Conservation (phyloP, 2,113 vertebrate species). For the Salminus brasiliensis region DNA sequence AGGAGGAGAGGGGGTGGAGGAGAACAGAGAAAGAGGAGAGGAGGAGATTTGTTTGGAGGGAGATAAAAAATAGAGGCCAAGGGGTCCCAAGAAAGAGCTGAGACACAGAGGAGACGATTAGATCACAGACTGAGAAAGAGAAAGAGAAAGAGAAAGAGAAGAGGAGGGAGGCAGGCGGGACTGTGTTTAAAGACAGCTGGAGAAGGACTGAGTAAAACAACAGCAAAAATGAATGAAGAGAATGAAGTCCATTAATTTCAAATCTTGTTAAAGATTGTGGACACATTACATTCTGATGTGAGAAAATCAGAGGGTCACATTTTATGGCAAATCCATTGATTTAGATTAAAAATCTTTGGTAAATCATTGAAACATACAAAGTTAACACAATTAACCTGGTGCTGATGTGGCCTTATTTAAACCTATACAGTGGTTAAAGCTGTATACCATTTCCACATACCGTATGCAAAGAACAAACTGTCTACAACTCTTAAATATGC, state of each 20-base stretch:
- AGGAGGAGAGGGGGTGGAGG: slow-evolving; percentile 53
- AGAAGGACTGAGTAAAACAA: slow-evolving; percentile 13
- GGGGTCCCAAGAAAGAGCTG: slow-evolving; percentile 34
- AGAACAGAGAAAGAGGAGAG: slow-evolving; percentile 49
- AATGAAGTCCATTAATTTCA: background rate
- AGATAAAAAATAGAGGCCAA: slow-evolving; percentile 30
- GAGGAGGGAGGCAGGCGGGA: background rate
- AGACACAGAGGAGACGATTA: slow-evolving; percentile 35
- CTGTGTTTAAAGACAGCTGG: background rate
- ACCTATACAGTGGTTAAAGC: too few relatives aligned
- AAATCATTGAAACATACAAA: too few relatives aligned
- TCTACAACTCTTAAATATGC: too few relatives aligned
- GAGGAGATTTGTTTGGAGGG: slow-evolving; percentile 27
- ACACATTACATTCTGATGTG: background rate
- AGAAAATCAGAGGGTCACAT: too few relatives aligned
- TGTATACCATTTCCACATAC: too few relatives aligned
- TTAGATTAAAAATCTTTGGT: too few relatives aligned
- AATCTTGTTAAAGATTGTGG: background rate
- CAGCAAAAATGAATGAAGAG: background rate
- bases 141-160: slow-evolving; percentile 20
- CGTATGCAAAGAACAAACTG: too few relatives aligned
- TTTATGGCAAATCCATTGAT: too few relatives aligned
- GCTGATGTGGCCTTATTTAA: too few relatives aligned
- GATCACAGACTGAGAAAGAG: slow-evolving; percentile 9
- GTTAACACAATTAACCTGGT: too few relatives aligned